phyloP scores from a whole-genome alignment of 2,888 invertebrate species.

The Nebria salina region DNA sequence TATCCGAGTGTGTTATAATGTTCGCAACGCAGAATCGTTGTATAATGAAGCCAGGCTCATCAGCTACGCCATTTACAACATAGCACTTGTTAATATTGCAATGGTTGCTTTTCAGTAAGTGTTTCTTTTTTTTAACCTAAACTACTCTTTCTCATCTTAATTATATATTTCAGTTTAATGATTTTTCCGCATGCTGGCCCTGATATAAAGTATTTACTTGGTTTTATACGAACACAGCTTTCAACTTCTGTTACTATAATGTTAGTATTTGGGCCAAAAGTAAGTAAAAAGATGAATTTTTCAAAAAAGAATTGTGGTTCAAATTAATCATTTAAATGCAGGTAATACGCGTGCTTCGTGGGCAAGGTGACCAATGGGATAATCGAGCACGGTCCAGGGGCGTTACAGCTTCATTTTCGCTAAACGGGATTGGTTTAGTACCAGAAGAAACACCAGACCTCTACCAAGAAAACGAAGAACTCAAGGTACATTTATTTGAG shows the following conservation, averaged over 20 bases:
- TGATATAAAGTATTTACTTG: slow-evolving; percentile 90
- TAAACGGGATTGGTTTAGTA: slow-evolving; percentile 86
- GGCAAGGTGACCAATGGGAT: slow-evolving; percentile 92
- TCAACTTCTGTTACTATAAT: slow-evolving; percentile 89
- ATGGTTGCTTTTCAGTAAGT: slow-evolving; percentile 92
- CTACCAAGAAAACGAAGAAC: slow-evolving; percentile 90
- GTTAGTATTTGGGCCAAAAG: slow-evolving; percentile 87
- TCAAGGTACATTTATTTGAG: slow-evolving; percentile 70
- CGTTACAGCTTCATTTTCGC: slow-evolving; percentile 84
- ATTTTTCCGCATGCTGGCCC: slow-evolving; percentile 89
- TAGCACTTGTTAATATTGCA: slow-evolving; percentile 89
- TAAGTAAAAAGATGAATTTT: slow-evolving; percentile 57
- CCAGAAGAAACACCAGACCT: slow-evolving; percentile 87
- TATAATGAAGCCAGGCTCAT: slow-evolving; percentile 94
- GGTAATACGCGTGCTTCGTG: slow-evolving; percentile 83
- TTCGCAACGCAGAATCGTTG: slow-evolving; percentile 89
- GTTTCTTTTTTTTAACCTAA: too few relatives aligned
- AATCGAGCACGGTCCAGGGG: slow-evolving; percentile 84
- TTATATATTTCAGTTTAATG: slow-evolving; percentile 73
- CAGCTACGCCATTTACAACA: slow-evolving; percentile 94
- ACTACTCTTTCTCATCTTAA: background rate
- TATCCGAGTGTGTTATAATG: slow-evolving; percentile 85
- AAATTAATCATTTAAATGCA: slow-evolving; percentile 55
- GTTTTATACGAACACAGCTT: slow-evolving; percentile 90
- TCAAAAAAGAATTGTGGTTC: slow-evolving; percentile 17